Conservation (phyloP, 2,797 vertebrate species). For the Pipistrellus nathusii region DNA sequence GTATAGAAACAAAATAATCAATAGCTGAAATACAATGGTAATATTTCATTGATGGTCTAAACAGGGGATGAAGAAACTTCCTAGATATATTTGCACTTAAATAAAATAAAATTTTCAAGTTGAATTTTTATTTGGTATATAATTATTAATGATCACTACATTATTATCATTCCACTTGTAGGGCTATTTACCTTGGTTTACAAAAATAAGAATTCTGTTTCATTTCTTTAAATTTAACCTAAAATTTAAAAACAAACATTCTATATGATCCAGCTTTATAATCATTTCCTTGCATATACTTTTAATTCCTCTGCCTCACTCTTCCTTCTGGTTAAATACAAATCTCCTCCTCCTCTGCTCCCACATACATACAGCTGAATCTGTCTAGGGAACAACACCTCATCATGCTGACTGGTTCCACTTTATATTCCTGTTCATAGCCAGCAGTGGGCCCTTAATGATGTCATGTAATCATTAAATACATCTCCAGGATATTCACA, state of each 20-base stretch:
- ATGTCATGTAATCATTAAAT: not conserved
- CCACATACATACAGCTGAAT: not conserved
- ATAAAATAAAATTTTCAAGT: constrained; percentile 33
- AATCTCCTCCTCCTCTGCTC: not conserved
- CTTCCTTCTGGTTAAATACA: not conserved
- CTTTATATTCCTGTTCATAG: not conserved
- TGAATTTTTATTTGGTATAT: not conserved
- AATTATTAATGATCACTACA: constrained; percentile 1
- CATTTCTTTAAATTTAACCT: not conserved
- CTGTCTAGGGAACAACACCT: not conserved
- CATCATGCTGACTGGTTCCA: not conserved
- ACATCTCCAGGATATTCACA: not conserved
- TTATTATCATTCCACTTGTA: not conserved
- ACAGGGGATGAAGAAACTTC: not conserved
- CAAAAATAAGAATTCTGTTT: constrained; percentile 4
- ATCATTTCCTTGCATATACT: not conserved
- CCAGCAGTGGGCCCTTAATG: not conserved
- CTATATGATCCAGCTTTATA: not conserved
- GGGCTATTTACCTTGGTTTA: not conserved
- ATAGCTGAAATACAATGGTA: not conserved
- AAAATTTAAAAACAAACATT: not conserved
- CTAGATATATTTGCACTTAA: constrained; percentile 17
- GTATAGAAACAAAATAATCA: not conserved
- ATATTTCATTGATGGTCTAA: not conserved
- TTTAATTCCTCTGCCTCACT: not conserved